phyloP scores from a whole-genome alignment of 92 coral and sea anemone genomes.

The Phenganax subtilis region DNA sequence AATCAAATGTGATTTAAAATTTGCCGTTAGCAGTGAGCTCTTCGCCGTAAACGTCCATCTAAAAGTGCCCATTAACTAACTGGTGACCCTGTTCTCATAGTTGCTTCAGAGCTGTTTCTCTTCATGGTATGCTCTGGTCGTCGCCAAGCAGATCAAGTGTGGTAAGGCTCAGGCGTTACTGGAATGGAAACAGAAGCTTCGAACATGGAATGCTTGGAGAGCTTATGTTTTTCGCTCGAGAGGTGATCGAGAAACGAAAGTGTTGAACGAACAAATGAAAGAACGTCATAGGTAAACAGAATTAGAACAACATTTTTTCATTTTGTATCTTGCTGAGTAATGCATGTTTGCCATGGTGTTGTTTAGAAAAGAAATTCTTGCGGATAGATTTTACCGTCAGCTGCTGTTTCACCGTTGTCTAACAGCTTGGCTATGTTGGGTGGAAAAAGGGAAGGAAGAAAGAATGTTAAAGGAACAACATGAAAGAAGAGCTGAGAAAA shows the following conservation, averaged over 20 bases:
- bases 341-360: too few relatives aligned
- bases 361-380: constrained; percentile 75
- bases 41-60: too few relatives aligned
- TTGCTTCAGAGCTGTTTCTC: constrained; percentile 72
- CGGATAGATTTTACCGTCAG: constrained; percentile 56
- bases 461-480: constrained; percentile 68
- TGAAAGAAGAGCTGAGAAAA: constrained; percentile 66
- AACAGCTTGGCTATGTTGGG: constrained; percentile 69
- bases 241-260: constrained; percentile 80
- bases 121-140: constrained; percentile 92
- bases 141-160: constrained; percentile 74
- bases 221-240: constrained; percentile 75
- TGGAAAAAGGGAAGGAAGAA: constrained; percentile 57
- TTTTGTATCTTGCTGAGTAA: too few relatives aligned
- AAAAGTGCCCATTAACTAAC: not conserved
- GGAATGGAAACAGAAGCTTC: constrained; percentile 85
- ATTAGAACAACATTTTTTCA: too few relatives aligned
- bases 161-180: constrained; percentile 92
- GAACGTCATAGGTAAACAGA: constrained; percentile 75
- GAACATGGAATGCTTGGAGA: constrained; percentile 98
- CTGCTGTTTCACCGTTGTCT: constrained; percentile 60
- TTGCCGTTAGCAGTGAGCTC: too few relatives aligned
- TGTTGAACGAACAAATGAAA: constrained; percentile 80
- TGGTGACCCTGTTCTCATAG: constrained; percentile 38
- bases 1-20: too few relatives aligned